Percentiles rank a stretch among this genome's conserved stretches.
phyloP scores from a whole-genome alignment of 2,888 invertebrate genomes.

The Amphipyra tragopoginis region DNA sequence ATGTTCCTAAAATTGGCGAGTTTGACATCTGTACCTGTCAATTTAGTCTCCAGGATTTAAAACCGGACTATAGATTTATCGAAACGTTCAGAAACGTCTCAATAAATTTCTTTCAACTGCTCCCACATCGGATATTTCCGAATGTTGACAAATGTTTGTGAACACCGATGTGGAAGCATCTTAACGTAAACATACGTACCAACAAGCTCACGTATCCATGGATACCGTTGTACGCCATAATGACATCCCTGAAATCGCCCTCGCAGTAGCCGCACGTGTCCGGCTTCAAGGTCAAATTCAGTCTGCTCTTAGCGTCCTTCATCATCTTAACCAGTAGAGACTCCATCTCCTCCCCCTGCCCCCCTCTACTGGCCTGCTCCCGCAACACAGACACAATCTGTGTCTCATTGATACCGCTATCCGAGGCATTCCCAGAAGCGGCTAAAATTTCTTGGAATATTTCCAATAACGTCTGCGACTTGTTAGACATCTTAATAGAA shows the following conservation, averaged over 20 bases:
- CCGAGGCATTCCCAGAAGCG: slow-evolving; percentile 82
- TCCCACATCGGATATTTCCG: no score
- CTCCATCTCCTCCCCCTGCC: slow-evolving; percentile 74
- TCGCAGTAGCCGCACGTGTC: slow-evolving; percentile 90
- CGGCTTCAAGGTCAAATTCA: slow-evolving; percentile 74
- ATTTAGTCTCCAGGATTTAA: no score
- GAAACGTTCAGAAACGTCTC: no score
- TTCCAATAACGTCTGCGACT: slow-evolving; percentile 79
- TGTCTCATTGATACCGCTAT: slow-evolving; percentile 77
- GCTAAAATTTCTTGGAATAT: slow-evolving; percentile 86
- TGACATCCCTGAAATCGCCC: slow-evolving; percentile 89
- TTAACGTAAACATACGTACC: slow-evolving; percentile 84
- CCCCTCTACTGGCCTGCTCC: slow-evolving; percentile 74
- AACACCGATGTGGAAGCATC: no score
- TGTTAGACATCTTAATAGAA: slow-evolving; percentile 78
- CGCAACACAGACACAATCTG: slow-evolving; percentile 79
- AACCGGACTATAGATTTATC: no score
- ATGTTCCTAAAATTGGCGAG: no score
- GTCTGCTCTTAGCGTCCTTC: slow-evolving; percentile 76
- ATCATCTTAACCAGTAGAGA: slow-evolving; percentile 78
- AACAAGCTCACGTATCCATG: slow-evolving; percentile 96
- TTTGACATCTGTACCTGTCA: no score
- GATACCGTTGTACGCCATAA: slow-evolving; percentile 91
- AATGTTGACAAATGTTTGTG: no score
- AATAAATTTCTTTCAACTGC: no score